phyloP scores from a whole-genome alignment of 2,113 vertebrate genomes.

The Cinclus cinclus region DNA sequence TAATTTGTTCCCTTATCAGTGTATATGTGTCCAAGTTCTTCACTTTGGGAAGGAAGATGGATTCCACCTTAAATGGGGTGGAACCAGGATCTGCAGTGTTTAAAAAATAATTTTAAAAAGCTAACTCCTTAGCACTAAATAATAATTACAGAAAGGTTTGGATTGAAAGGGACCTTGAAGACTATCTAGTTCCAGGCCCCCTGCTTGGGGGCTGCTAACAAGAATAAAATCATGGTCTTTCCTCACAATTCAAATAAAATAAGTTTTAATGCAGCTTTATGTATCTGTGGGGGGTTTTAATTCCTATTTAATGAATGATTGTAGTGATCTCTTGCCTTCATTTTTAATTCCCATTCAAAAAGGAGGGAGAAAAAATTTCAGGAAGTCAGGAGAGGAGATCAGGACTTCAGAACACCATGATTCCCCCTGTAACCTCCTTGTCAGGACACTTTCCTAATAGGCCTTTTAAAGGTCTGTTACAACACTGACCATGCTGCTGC shows the following conservation, averaged over 20 bases:
- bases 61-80: background rate
- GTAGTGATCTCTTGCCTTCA: background rate
- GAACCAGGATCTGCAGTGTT: background rate
- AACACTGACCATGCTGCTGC: background rate
- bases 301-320: background rate
- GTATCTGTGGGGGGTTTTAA: background rate
- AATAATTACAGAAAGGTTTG: background rate
- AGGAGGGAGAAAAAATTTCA: background rate
- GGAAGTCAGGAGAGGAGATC: background rate
- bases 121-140: background rate
- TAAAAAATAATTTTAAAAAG: background rate
- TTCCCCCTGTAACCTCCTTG: background rate
- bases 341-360: background rate
- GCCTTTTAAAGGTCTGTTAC: background rate
- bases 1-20: constrained; percentile 2
- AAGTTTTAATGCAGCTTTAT: background rate
- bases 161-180: background rate
- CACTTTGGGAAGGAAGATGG: background rate
- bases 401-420: background rate
- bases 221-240: background rate
- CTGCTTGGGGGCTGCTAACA: background rate
- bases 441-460: background rate
- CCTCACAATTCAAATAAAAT: background rate
- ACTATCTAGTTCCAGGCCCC: background rate
- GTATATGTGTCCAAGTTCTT: background rate